Percentiles rank a stretch among this genome's conserved stretches.
These are phyloP conservation scores for Leptoteleia sp. DNA, from an alignment of 1,140 invertebrate species.

Conservation along the genomic window DNA sequence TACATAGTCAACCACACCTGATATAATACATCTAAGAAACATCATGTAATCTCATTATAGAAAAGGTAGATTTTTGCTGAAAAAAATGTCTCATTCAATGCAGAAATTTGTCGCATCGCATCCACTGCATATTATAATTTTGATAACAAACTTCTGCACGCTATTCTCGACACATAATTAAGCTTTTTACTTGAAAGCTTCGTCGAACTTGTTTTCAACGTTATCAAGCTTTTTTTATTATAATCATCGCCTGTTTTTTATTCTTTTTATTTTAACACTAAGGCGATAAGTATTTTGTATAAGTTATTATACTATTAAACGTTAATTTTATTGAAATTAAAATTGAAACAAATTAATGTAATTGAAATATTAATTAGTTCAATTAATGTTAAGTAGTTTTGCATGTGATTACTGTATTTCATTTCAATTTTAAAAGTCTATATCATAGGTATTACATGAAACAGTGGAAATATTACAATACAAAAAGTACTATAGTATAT, in stretches of 20 bases:
- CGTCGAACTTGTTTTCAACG: background rate
- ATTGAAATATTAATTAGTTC: too few relatives aligned
- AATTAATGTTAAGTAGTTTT: too few relatives aligned
- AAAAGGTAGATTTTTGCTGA: slow-evolving; percentile 3
- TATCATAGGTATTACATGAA: too few relatives aligned
- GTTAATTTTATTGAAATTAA: too few relatives aligned
- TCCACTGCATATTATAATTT: slow-evolving; percentile 3
- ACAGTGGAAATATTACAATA: too few relatives aligned
- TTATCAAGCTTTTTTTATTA: slow-evolving; percentile 19
- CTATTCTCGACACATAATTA: slow-evolving; percentile 18
- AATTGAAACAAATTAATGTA: too few relatives aligned
- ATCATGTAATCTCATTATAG: slow-evolving; percentile 4
- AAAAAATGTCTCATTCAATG: background rate
- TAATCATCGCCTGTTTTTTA: background rate
- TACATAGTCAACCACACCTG: background rate
- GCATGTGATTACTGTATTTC: too few relatives aligned
- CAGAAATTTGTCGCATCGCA: background rate
- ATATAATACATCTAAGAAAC: slow-evolving; percentile 4
- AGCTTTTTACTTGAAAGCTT: slow-evolving; percentile 27
- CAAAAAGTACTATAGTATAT: too few relatives aligned
- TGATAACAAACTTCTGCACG: slow-evolving; percentile 15
- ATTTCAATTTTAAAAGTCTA: too few relatives aligned
- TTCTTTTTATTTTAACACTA: too few relatives aligned
- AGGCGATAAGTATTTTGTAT: too few relatives aligned
- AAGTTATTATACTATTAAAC: too few relatives aligned